phyloP scores from a whole-genome alignment of 2,797 vertebrate genomes.

The Anniella stebbinsi region DNA sequence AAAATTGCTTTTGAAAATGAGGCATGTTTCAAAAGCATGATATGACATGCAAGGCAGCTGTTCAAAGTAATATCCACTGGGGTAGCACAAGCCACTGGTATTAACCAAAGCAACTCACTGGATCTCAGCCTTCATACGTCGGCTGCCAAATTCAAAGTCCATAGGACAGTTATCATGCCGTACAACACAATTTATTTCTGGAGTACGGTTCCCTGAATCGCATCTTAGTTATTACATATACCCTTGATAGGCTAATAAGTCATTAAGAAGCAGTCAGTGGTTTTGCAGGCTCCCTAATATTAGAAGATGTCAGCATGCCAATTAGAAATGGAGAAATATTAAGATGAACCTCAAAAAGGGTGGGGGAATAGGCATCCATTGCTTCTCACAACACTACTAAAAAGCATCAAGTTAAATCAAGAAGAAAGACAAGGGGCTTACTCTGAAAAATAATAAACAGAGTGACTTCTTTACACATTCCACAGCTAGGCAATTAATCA shows the following conservation, averaged over 20 bases:
- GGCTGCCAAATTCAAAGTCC: conserved; percentile 41
- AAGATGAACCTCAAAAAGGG: background rate
- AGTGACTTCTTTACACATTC: conserved; percentile 21
- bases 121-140: background rate
- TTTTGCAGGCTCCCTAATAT: conserved; percentile 37
- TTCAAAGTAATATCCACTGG: background rate
- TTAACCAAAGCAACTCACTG: background rate
- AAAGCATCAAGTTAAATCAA: conserved; percentile 30
- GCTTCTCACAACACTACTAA: conserved; percentile 18
- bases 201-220: conserved; percentile 17
- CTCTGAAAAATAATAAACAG: conserved; percentile 7
- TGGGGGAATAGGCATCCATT: background rate
- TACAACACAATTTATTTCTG: conserved; percentile 38
- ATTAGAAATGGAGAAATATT: conserved; percentile 28
- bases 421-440: background rate
- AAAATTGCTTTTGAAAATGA: background rate
- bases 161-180: background rate
- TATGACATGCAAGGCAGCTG: background rate
- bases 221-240: conserved; percentile 22
- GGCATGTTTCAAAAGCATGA: background rate
- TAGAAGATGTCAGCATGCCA: conserved; percentile 16
- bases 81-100: background rate
- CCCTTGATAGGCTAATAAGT: conserved; percentile 28
- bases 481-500: conserved; percentile 20
- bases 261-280: background rate